A percentile compares a stretch with the other conserved stretches of the same genome.
Evolutionary conservation across 53 echinoderm and acorn worm species (phyloP).

Genomic region (Zoroaster sp.): DNA sequence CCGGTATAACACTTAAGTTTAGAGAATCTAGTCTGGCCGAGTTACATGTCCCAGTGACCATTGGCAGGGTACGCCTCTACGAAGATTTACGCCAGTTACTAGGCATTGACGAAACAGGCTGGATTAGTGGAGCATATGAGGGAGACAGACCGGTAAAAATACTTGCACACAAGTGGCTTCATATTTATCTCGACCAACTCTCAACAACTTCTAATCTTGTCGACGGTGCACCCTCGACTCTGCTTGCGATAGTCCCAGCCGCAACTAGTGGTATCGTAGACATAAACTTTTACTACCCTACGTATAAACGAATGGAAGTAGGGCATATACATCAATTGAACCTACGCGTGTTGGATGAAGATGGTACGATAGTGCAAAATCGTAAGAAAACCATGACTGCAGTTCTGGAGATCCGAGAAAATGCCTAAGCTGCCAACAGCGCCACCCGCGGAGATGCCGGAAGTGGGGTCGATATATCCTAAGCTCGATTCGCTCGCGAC

Average conservation of each 20-base stretch:
- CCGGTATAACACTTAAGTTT: neutral
- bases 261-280: no score
- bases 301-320: neutral
- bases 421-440: no score
- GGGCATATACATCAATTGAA: conserved; percentile 19
- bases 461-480: no score
- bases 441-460: neutral
- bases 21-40: neutral
- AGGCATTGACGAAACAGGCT: neutral
- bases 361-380: neutral
- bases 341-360: conserved; percentile 11
- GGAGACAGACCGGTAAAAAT: neutral
- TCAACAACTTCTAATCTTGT: conserved; percentile 11
- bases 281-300: neutral
- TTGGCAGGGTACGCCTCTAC: neutral
- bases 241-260: no score
- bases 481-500: no score
- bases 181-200: no score
- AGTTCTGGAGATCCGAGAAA: no score
- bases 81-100: neutral
- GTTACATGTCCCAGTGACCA: neutral
- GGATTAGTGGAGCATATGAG: neutral
- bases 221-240: no score
- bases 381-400: no score
- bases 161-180: neutral